phyloP scores from a whole-genome alignment of 2,888 invertebrate species.

The Drosophila gaucha region DNA sequence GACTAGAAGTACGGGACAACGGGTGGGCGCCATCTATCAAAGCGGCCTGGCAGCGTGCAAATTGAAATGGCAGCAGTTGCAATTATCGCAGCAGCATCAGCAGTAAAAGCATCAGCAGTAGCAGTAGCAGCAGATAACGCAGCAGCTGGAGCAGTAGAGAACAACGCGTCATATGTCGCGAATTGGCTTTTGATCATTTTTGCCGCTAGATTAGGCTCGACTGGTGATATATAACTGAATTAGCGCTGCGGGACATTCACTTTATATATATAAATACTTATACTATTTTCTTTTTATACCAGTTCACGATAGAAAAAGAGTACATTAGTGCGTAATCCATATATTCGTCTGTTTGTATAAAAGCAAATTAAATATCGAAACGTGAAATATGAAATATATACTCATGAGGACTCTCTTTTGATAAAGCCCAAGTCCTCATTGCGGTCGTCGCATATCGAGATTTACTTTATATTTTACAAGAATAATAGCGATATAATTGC shows the following conservation, averaged over 20 bases:
- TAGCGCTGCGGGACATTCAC: slow-evolving; percentile 64
- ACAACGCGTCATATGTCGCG: slow-evolving; percentile 15
- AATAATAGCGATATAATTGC: no score
- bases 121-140: slow-evolving; percentile 17
- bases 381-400: no score
- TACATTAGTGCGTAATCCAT: no score
- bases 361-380: no score
- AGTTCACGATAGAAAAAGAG: neutral
- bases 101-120: neutral
- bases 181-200: slow-evolving; percentile 40
- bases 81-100: slow-evolving; percentile 57
- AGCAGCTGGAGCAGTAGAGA: neutral
- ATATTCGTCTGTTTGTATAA: no score
- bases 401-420: no score
- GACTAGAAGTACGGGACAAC: slow-evolving; percentile 5
- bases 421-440: no score
- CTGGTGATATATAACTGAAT: slow-evolving; percentile 72
- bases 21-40: slow-evolving; percentile 71
- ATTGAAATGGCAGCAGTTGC: slow-evolving; percentile 74
- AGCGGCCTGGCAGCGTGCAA: slow-evolving; percentile 61
- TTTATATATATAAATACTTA: slow-evolving; percentile 17
- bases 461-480: no score
- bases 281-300: no score
- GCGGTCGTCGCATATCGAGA: no score
- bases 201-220: slow-evolving; percentile 69